Evolutionary conservation across 64 coral and sea anemone genomes (phyloP).

Genomic region (Montipora capricornis): DNA sequence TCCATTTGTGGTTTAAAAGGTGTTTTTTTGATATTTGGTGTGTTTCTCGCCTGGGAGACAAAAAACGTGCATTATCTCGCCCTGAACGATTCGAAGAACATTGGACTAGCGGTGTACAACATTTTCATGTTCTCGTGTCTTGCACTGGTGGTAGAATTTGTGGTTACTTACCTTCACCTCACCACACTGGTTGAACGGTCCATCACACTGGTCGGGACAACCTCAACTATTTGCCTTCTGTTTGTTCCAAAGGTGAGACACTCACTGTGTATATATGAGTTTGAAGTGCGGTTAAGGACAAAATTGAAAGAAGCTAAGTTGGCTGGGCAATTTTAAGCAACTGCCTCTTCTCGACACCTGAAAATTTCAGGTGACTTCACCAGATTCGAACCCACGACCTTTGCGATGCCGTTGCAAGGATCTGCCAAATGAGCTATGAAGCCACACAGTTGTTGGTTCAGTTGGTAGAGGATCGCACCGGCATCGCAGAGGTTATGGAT

Average conservation of each 20-base stretch:
- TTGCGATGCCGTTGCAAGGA: too few species aligned
- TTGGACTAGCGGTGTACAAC: slow-evolving; percentile 75
- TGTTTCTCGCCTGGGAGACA: slow-evolving; percentile 79
- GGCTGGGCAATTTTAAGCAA: too few species aligned
- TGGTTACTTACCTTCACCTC: slow-evolving; percentile 1
- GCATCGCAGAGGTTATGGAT: too few species aligned
- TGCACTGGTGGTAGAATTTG: slow-evolving; percentile 56
- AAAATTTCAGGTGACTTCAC: too few species aligned
- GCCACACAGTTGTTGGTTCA: too few species aligned
- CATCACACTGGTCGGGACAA: slow-evolving; percentile 38
- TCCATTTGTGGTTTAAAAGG: slow-evolving; percentile 58
- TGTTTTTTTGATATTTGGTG: slow-evolving; percentile 65
- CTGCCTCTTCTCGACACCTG: too few species aligned
- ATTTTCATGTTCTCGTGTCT: slow-evolving; percentile 85
- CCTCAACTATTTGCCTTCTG: slow-evolving; percentile 68
- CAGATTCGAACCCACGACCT: too few species aligned
- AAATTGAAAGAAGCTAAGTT: too few species aligned
- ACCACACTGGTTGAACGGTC: slow-evolving; percentile 29
- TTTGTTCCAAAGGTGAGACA: slow-evolving; percentile 70
- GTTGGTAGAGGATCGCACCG: too few species aligned
- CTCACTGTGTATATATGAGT: background rate
- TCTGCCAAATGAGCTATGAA: too few species aligned
- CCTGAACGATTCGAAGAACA: slow-evolving; percentile 78
- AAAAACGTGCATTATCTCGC: slow-evolving; percentile 49
- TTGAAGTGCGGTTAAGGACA: too few species aligned